Conservation (phyloP, 2,113 vertebrate species). For the Carettochelys insculpta region DNA sequence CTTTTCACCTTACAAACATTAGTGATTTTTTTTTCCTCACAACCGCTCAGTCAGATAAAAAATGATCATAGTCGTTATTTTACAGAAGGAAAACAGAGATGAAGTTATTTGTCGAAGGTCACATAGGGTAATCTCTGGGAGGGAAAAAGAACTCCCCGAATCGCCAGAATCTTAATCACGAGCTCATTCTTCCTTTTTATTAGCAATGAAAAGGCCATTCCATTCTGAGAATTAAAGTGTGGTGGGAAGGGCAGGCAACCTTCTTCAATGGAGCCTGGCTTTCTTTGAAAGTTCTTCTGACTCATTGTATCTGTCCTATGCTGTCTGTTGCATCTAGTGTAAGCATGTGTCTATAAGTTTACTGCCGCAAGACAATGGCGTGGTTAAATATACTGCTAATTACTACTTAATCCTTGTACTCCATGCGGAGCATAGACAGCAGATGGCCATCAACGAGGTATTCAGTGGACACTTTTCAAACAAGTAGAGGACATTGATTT, state of each 20-base stretch:
- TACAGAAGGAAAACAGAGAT: conserved; percentile 24
- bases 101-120: background rate
- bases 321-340: background rate
- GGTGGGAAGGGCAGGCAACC: background rate
- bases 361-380: background rate
- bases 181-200: background rate
- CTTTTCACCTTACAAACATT: conserved; percentile 41
- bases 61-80: background rate
- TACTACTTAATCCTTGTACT: too few relatives aligned
- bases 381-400: background rate
- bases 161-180: background rate
- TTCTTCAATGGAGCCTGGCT: background rate
- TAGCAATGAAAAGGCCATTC: background rate
- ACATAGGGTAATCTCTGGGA: background rate
- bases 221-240: background rate
- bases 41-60: background rate
- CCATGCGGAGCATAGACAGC: too few relatives aligned
- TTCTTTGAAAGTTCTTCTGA: background rate
- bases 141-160: background rate
- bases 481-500: too few relatives aligned
- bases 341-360: background rate
- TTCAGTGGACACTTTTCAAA: too few relatives aligned
- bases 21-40: conserved; percentile 37
- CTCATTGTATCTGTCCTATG: background rate
- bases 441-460: too few relatives aligned